Percentiles rank a stretch among this genome's conserved stretches.
These are phyloP conservation scores for Hyphantria cunea DNA, from an alignment of 1,140 invertebrate species.

Conservation along the genomic window DNA sequence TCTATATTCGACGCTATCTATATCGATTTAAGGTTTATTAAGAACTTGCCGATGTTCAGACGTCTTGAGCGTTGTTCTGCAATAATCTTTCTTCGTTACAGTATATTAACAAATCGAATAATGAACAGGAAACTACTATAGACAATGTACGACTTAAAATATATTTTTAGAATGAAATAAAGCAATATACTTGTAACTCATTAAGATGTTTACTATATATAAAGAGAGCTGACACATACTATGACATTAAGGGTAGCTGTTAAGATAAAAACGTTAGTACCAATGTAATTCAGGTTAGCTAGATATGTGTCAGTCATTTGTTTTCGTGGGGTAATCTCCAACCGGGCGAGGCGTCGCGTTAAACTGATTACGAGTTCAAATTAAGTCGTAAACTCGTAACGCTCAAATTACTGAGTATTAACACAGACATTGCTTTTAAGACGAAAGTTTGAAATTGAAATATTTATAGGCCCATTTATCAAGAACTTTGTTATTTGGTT, in stretches of 20 bases:
- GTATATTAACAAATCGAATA: too few species aligned
- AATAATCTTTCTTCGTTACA: too few species aligned
- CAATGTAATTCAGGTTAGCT: constrained; percentile 52
- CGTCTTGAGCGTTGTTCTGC: too few species aligned
- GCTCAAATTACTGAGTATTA: constrained; percentile 65
- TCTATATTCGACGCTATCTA: too few species aligned
- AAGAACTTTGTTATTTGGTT: too few species aligned
- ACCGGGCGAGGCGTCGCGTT: constrained; percentile 58
- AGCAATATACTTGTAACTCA: too few species aligned
- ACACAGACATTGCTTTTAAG: constrained; percentile 46
- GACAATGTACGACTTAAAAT: too few species aligned
- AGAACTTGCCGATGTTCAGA: too few species aligned
- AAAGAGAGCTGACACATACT: constrained; percentile 5
- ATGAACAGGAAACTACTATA: too few species aligned
- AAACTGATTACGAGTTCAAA: constrained; percentile 76
- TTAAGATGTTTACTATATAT: too few species aligned
- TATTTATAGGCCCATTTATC: constrained; percentile 19
- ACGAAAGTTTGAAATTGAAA: constrained; percentile 33
- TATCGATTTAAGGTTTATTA: too few species aligned
- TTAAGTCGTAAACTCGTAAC: constrained; percentile 73
- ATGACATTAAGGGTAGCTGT: constrained; percentile 24
- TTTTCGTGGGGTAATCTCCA: constrained; percentile 65
- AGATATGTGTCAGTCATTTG: constrained; percentile 56
- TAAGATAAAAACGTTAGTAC: constrained; percentile 37
- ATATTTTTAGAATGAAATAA: too few species aligned